Base-by-base conservation (phyloP, 2,888 invertebrate species). In the Cybosia mesomella region DNA sequence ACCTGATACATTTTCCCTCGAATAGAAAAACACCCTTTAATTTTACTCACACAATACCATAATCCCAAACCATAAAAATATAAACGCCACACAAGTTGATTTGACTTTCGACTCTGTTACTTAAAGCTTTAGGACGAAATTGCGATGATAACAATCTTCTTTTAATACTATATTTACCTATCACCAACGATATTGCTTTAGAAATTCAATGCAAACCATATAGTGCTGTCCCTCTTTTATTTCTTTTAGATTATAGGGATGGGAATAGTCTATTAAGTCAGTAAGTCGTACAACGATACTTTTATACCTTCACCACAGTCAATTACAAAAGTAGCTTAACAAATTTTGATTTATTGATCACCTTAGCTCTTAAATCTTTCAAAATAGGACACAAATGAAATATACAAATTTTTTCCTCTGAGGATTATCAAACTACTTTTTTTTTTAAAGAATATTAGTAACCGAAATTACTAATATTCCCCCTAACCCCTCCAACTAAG, bases 1-100 rank as follows among this genome's bases (percentile, higher is more conserved):
- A 91, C 88, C 88, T 89, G 88, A 91, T 90, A 90, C 87, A 87
- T 89, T 91, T 87, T 86, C 85, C 86, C 83, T 83, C 77, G 83
- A 86, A 86, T 83, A 87, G 88, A 91, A 89, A 89, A 90, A 89
- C 89, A 88, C 88, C 87, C 89, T 89, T 87, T 89, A 89, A 90
- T 89, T 90, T 90, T 86, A 87, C 89, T 85, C 86, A 84, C 86
- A 85, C 82, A 82, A 75, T 75, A 79, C 67, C 58, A 54, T 39
- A 32, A 15, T 49, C 60, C 7, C 24, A 55, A 54, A n/a, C 9
- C 63, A 60, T 58, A 80, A 72, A 0, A 64, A 10, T 58, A 0
- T 75, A 79, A 76, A n/a, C 8, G 7, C 58, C 22, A 36, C 11
- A 0, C 18, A 0, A 0, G 0, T 0, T 0, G 55, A 73, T 0